Percentiles rank a stretch among this genome's conserved stretches.
These are phyloP conservation scores for Eustalomyia histrio DNA, from an alignment of 2,888 invertebrate species.

Conservation along the genomic window DNA sequence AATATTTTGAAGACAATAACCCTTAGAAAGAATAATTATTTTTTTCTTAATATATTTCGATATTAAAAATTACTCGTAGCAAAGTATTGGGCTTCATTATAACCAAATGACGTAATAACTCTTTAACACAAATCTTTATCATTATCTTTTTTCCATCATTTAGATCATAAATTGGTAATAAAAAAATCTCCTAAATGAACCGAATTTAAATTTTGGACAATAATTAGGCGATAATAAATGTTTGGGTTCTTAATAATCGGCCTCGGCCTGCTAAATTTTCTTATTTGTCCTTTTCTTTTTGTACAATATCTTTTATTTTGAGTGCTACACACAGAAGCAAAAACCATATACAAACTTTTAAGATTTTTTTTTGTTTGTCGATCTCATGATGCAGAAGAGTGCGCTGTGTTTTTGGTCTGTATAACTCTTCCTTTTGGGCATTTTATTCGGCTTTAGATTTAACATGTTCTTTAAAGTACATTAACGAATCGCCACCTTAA, in stretches of 20 bases:
- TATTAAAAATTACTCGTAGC: no score
- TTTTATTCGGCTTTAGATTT: constrained; percentile 50
- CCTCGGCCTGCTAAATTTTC: neutral
- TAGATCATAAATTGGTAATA: no score
- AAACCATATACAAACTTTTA: constrained; percentile 3
- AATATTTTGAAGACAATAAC: no score
- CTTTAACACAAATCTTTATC: no score
- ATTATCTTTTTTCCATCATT: no score
- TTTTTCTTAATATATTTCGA: no score
- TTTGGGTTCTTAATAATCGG: neutral
- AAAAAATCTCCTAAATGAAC: no score
- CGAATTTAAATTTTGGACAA: no score
- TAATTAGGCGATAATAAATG: no score
- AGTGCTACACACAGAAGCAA: constrained; percentile 35
- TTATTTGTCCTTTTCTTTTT: neutral
- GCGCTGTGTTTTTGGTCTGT: neutral
- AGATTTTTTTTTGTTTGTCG: constrained; percentile 6
- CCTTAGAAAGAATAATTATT: no score
- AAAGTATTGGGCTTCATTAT: no score
- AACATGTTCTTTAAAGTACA: constrained; percentile 60
- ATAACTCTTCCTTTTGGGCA: constrained; percentile 23
- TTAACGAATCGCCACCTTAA: constrained; percentile 67
- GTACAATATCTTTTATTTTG: constrained; percentile 5
- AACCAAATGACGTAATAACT: no score
- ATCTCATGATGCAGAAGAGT: neutral